Evolutionary conservation across 2,888 invertebrate species (phyloP), one percentile per base, ranked within the genome.

Genomic region (Xestia sexstrigata): DNA sequence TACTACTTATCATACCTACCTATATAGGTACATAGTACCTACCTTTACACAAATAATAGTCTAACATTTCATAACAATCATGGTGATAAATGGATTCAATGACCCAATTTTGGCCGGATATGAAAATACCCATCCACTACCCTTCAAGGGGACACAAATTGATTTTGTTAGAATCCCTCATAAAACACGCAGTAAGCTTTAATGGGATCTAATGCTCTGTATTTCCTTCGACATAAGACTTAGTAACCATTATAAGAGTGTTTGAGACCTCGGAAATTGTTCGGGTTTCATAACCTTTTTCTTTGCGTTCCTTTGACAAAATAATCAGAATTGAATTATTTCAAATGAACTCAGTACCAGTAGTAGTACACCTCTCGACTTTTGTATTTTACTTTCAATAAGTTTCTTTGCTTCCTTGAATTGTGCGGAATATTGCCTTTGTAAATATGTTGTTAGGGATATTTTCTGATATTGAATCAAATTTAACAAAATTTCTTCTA

Each of bases 31-130:
- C n/a, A n/a, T n/a, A n/a, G 1, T 23, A 47, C 17, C 17, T 66
- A n/a, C 30, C 7, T 13, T 35, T 52, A 62, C 17, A 45, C 5
- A 60, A 52, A 52, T 39, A 49, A 70, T 74, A 55, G 78, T 23
- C n/a, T 30, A 62, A 55, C 68, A 26, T 70, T 63, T 80, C 55
- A 71, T 62, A 63, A 74, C 60, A 80, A 68, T 68, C 62, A 49
- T 17, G 35, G 13, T 81, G 80, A 76, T 76, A 81, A 81, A 81
- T 81, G 63, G 63, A 58, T 78, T 47, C 20, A 55, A 69, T 49
- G 63, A 76, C 70, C 76, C 78, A 81, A 67, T 78, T 78, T 73
- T 20, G 35, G 8, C 30, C 17, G 47, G 60, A 66, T 70, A 78
- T 78, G 60, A 72, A 78, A 82, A 78, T 58, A 65, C 49, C 26